phyloP scores from a whole-genome alignment of 2,888 invertebrate genomes.

The Nephrotoma flavescens region DNA sequence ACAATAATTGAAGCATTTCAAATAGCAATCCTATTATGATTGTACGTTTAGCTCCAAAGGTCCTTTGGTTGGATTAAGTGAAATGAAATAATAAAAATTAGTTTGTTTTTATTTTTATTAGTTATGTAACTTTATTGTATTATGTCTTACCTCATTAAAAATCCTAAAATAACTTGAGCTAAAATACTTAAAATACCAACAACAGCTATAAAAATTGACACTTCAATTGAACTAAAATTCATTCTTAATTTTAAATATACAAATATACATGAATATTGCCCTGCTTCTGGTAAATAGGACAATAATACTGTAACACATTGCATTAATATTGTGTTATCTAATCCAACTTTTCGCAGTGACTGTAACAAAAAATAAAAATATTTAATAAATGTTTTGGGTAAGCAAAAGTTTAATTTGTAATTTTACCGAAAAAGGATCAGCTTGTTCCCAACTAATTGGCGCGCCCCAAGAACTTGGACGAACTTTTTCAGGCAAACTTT shows the following conservation, averaged over 20 bases:
- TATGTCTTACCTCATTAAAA: conserved; percentile 47
- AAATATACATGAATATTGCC: conserved; percentile 99
- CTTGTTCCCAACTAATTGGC: conserved; percentile 93
- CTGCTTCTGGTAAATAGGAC: conserved; percentile 95
- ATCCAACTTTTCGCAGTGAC: conserved; percentile 81
- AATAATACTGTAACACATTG: conserved; percentile 94
- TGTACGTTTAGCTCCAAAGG: conserved; percentile 88
- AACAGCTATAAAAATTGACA: conserved; percentile 94
- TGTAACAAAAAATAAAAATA: conserved; percentile 18
- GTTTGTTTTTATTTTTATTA: background rate
- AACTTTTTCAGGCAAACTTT: conserved; percentile 91
- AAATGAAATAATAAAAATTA: background rate
- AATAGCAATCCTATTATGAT: conserved; percentile 93
- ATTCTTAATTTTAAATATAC: conserved; percentile 96
- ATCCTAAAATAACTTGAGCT: conserved; percentile 78
- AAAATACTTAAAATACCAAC: conserved; percentile 92
- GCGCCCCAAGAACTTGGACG: conserved; percentile 66
- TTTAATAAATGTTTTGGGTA: background rate
- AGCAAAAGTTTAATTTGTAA: background rate
- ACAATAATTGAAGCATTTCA: conserved; percentile 92
- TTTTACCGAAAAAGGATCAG: conserved; percentile 85
- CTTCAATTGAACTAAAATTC: conserved; percentile 89
- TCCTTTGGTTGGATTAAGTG: conserved; percentile 29
- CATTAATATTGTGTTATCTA: conserved; percentile 90
- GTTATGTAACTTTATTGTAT: background rate